Evolutionary conservation across 2,888 invertebrate genomes (phyloP), one percentile per base, ranked within the genome.

Genomic region (Polymixis lichenea): DNA sequence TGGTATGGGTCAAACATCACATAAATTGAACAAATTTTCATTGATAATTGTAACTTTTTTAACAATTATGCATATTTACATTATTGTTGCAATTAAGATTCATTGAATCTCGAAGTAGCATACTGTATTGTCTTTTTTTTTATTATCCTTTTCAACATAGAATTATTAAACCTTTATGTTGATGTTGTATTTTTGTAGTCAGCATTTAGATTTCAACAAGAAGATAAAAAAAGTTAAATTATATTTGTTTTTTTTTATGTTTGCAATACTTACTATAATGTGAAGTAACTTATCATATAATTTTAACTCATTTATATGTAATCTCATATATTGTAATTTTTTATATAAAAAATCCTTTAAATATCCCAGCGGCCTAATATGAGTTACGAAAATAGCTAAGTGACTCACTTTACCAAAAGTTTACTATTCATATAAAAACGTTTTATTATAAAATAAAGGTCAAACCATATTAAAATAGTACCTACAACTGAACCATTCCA

Each of bases 271-370:
- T 72, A 61, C 60, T 67, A 56, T 60, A 70, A 65, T 70, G 75
- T 67, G 43, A 78, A 64, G 69, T 85, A 78, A 75, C 62, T 77
- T 78, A 74, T 76, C 68, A 77, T 80, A 67, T 80, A 83, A 72
- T 78, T 83, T 79, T 75, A 83, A 89, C 85, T 85, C 75, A 85
- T 84, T 80, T 90, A 89, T 88, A 86, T 92, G 93, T 94, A 95
- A 95, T 95, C 94, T 95, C 95, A 94, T 93, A 91, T 91, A 91
- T 91, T 92, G 89, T 90, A 89, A 89, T 89, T 77, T 87, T 86
- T 83, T 88, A 85, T 87, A 32, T 38, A 38, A 86, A 78, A 88
- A 81, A 89, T 85, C 88, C 82, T 87, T 82, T 78, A 82, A 65
- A 83, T 78, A 87, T 88, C 86, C 87, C 86, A 83, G 82, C 87